Conservation (phyloP, 2,113 vertebrate genomes). For the Scatophagus argus region DNA sequence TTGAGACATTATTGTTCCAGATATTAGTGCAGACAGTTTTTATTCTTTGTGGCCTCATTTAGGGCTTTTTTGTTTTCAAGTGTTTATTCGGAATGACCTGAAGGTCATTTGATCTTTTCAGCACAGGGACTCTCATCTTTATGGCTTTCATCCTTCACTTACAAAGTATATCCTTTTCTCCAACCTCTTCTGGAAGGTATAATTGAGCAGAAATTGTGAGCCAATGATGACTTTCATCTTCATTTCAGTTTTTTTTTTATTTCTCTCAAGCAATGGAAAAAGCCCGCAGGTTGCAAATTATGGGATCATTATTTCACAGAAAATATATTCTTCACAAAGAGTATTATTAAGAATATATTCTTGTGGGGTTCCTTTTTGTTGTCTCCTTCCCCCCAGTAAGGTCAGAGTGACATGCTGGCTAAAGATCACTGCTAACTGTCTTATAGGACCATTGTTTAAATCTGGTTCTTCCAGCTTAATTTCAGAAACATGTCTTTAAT, state of each 20-base stretch:
- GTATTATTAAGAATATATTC: background rate
- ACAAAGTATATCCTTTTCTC: background rate
- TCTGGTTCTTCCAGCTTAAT: background rate
- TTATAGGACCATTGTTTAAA: background rate
- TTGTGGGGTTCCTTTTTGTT: background rate
- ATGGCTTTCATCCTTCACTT: background rate
- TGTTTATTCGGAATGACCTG: slow-evolving; percentile 1
- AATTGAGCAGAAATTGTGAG: slow-evolving; percentile 22
- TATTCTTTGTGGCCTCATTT: background rate
- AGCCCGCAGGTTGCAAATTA: slow-evolving; percentile 11
- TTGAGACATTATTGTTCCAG: background rate
- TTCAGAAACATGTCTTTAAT: background rate
- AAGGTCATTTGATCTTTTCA: slow-evolving; percentile 10
- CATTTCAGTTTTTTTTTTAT: slow-evolving; percentile 10
- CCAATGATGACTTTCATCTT: slow-evolving; percentile 21
- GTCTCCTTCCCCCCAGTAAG: background rate
- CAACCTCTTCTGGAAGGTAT: background rate
- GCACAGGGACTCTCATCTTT: background rate
- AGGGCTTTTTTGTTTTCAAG: too few relatives aligned
- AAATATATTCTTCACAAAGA: background rate
- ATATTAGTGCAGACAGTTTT: background rate
- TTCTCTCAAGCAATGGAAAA: slow-evolving; percentile 8
- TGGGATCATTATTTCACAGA: slow-evolving; percentile 14
- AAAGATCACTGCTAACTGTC: background rate
- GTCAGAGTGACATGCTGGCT: background rate